phyloP scores from a whole-genome alignment of 2,888 invertebrate genomes.

The Eueremaeus valkanovi region DNA sequence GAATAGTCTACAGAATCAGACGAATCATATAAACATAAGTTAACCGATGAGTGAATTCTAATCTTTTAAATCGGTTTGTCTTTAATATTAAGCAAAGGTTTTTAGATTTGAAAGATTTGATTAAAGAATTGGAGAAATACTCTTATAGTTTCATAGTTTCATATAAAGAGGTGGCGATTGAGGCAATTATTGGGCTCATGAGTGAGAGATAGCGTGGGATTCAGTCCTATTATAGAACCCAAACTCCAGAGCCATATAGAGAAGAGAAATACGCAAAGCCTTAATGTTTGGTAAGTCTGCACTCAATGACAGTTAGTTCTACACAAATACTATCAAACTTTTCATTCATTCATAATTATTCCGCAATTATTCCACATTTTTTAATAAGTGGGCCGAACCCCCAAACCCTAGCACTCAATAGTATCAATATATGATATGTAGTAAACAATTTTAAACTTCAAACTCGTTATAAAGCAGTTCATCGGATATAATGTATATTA shows the following conservation, averaged over 20 bases:
- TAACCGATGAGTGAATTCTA: too few relatives aligned
- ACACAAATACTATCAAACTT: neutral
- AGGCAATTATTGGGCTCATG: neutral
- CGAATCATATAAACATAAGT: too few relatives aligned
- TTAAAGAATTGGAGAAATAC: neutral
- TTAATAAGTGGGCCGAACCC: neutral
- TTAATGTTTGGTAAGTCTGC: neutral
- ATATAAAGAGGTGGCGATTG: neutral
- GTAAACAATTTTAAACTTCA: too few relatives aligned
- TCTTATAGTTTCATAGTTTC: too few relatives aligned
- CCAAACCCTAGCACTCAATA: neutral
- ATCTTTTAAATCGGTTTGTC: neutral
- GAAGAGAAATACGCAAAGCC: neutral
- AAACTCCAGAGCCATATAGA: neutral
- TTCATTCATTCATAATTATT: neutral
- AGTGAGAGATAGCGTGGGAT: constrained; percentile 23
- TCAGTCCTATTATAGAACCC: constrained; percentile 12
- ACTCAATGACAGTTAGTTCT: neutral
- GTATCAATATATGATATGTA: too few relatives aligned
- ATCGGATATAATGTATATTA: too few relatives aligned
- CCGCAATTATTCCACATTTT: too few relatives aligned
- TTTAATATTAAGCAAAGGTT: too few relatives aligned
- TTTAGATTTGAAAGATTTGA: neutral
- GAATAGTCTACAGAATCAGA: too few relatives aligned
- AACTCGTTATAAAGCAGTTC: too few relatives aligned